These are phyloP conservation scores for Tachuris rubrigastra DNA, from an alignment of 2,113 vertebrate species.

Conservation along the genomic window DNA sequence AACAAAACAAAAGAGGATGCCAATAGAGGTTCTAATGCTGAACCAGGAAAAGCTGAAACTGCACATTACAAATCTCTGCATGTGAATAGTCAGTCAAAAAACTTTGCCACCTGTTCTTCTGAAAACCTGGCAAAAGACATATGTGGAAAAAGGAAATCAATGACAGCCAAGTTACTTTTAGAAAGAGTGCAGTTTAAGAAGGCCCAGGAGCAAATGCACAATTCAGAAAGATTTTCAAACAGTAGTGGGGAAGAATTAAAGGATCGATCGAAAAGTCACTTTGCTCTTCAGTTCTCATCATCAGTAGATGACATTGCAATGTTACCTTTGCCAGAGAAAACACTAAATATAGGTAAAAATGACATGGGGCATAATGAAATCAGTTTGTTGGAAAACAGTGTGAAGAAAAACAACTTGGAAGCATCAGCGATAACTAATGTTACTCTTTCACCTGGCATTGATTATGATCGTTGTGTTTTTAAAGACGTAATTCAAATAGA, in stretches of 20 bases:
- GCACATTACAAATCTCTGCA: background rate
- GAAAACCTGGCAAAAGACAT: conserved; percentile 6
- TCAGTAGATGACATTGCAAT: conserved; percentile 13
- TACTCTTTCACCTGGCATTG: background rate
- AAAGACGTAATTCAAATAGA: conserved; percentile 60
- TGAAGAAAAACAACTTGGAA: conserved; percentile 11
- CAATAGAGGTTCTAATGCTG: background rate
- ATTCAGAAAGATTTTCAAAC: conserved; percentile 32
- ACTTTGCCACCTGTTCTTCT: background rate
- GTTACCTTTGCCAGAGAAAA: conserved; percentile 79
- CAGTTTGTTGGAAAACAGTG: background rate
- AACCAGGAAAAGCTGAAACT: conserved; percentile 22
- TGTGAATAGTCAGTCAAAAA: background rate
- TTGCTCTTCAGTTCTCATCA: conserved; percentile 36
- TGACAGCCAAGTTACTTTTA: conserved; percentile 69
- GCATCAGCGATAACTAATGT: conserved; percentile 7
- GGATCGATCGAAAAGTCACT: conserved; percentile 19
- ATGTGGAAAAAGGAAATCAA: conserved; percentile 35
- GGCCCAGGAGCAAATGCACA: conserved; percentile 13
- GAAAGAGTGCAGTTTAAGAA: conserved; percentile 73
- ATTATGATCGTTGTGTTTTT: conserved; percentile 54
- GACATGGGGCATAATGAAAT: conserved; percentile 57
- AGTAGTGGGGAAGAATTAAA: conserved; percentile 35
- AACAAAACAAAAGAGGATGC: conserved; percentile 12
- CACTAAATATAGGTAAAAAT: conserved; percentile 68